Conservation (phyloP, 1,140 invertebrate genomes). For the Drosophila nigromelanica region DNA sequence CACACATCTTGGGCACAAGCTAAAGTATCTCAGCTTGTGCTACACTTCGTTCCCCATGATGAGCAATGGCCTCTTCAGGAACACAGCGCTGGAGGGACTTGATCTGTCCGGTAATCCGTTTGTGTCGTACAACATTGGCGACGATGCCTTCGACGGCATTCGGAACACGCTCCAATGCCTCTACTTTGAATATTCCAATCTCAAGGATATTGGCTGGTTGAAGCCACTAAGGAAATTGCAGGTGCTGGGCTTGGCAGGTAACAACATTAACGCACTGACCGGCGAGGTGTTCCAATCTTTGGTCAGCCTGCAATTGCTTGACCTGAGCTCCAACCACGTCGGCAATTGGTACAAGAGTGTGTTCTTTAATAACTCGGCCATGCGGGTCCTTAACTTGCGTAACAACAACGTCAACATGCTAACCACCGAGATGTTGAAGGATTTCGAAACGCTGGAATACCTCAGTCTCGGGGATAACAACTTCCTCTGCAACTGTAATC, state of each 20-base stretch:
- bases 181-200: conserved; percentile 83
- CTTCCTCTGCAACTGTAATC: conserved; percentile 85
- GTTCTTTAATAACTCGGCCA: conserved; percentile 76
- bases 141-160: conserved; percentile 80
- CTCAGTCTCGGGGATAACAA: conserved; percentile 85
- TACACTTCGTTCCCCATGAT: conserved; percentile 83
- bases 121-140: conserved; percentile 69
- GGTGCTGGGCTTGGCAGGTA: conserved; percentile 83
- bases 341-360: conserved; percentile 84
- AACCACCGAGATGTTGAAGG: conserved; percentile 84
- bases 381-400: conserved; percentile 84
- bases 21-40: conserved; percentile 85
- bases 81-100: conserved; percentile 84
- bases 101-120: conserved; percentile 85
- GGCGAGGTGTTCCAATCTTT: conserved; percentile 61
- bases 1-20: conserved; percentile 67
- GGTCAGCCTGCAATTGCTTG: conserved; percentile 84
- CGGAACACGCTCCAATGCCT: conserved; percentile 84
- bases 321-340: conserved; percentile 85
- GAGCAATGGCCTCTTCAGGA: conserved; percentile 76
- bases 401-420: conserved; percentile 86
- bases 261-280: conserved; percentile 84
- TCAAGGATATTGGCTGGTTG: conserved; percentile 82
- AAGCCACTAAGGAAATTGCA: conserved; percentile 81
- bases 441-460: conserved; percentile 74